Evolutionary conservation across 1,140 invertebrate genomes (phyloP).

Genomic region (silkworm (Bombyx mori)): DNA sequence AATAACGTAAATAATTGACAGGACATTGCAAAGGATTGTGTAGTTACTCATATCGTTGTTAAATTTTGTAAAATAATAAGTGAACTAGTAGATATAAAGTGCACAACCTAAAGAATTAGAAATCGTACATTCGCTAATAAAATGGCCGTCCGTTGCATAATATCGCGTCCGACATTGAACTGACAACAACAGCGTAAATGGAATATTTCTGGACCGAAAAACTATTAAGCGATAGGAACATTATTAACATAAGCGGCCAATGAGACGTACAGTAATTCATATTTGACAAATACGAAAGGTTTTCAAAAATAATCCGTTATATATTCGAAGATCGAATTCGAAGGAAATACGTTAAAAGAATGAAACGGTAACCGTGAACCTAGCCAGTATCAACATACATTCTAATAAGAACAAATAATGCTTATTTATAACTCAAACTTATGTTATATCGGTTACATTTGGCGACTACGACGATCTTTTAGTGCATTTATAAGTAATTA

Average conservation of each 20-base stretch:
- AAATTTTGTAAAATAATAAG: too few relatives aligned
- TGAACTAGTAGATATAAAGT: not conserved
- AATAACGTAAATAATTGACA: too few relatives aligned
- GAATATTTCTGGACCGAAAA: too few relatives aligned
- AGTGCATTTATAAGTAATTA: conserved; percentile 19
- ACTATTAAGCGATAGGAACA: too few relatives aligned
- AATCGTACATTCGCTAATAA: not conserved
- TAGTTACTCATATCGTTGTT: too few relatives aligned
- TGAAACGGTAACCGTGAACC: too few relatives aligned
- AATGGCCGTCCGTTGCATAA: conserved; percentile 6
- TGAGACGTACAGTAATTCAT: too few relatives aligned
- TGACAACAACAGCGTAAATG: too few relatives aligned
- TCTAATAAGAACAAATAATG: conserved; percentile 1
- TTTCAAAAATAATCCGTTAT: conserved; percentile 46
- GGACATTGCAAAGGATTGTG: too few relatives aligned
- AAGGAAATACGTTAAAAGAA: conserved; percentile 56
- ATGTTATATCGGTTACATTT: too few relatives aligned
- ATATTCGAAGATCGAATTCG: conserved; percentile 67
- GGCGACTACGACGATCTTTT: not conserved
- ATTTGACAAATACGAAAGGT: too few relatives aligned
- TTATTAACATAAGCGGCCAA: too few relatives aligned
- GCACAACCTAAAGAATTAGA: not conserved
- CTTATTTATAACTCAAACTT: not conserved
- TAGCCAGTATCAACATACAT: not conserved
- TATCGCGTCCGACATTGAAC: not conserved